Evolutionary conservation across 2,888 invertebrate species (phyloP).

Genomic region (Rhamnusium bicolor): DNA sequence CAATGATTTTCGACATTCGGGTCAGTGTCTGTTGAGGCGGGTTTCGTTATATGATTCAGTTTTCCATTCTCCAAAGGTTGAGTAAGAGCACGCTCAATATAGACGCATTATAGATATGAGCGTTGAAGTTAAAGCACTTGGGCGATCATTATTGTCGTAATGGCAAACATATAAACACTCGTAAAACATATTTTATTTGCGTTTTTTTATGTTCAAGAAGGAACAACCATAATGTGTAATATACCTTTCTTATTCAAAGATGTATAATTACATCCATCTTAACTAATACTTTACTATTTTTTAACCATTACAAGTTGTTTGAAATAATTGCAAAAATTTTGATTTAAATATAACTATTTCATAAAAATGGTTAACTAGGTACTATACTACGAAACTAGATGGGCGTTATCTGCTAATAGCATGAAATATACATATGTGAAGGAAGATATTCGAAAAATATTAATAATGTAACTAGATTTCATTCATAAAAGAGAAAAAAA

Average conservation of each 20-base stretch:
- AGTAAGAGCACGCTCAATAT: conserved; percentile 37
- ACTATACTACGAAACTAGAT: no score
- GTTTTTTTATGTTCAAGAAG: conserved; percentile 6
- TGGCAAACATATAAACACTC: conserved; percentile 8
- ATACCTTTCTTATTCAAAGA: neutral
- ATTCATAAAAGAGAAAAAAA: no score
- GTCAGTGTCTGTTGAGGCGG: conserved; percentile 43
- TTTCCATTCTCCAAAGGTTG: conserved; percentile 39
- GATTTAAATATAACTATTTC: no score
- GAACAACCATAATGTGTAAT: neutral
- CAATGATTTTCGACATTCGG: conserved; percentile 56
- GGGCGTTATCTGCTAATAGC: no score
- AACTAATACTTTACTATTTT: no score
- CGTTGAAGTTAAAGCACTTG: conserved; percentile 15
- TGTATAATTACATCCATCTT: no score
- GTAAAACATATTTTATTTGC: conserved; percentile 12
- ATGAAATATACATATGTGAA: no score
- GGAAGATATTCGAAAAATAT: no score
- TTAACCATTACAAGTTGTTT: no score
- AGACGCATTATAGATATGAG: conserved; percentile 19
- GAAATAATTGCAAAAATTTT: no score
- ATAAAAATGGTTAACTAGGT: no score
- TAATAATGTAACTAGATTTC: no score
- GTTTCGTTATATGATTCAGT: conserved; percentile 52
- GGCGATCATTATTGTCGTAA: conserved; percentile 23